Evolutionary conservation across 2,888 invertebrate species (phyloP).

Genomic region (Achlya flavicornis): DNA sequence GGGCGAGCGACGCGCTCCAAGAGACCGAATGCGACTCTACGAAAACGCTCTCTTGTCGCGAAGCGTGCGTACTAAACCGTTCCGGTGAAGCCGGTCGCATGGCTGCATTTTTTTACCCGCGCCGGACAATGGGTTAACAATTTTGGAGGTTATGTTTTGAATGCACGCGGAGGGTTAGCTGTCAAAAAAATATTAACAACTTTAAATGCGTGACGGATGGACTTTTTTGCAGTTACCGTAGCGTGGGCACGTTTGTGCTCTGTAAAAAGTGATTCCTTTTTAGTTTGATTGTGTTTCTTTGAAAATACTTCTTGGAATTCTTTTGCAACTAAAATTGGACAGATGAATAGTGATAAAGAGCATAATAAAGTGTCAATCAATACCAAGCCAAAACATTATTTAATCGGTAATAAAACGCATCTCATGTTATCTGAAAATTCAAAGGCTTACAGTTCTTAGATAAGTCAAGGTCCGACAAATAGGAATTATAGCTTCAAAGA

Average conservation of each 20-base stretch:
- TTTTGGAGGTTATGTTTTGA: constrained; percentile 77
- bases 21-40: constrained; percentile 1
- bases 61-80: constrained; percentile 18
- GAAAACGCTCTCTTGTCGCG: background rate
- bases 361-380: background rate
- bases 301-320: background rate
- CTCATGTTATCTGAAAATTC: too few species aligned
- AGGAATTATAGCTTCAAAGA: too few species aligned
- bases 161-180: constrained; percentile 40
- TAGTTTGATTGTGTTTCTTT: background rate
- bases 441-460: too few species aligned
- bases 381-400: background rate
- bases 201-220: constrained; percentile 14
- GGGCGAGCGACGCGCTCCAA: constrained; percentile 18
- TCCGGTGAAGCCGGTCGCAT: constrained; percentile 33
- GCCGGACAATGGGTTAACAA: constrained; percentile 62
- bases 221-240: constrained; percentile 15
- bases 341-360: background rate
- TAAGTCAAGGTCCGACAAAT: too few species aligned
- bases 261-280: constrained; percentile 6
- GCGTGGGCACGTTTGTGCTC: background rate
- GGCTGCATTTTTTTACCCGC: constrained; percentile 74
- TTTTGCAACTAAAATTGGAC: background rate
- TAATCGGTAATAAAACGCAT: too few species aligned
- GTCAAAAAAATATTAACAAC: constrained; percentile 18